Conservation (phyloP, 2,113 vertebrate species). For the Neodon shergylaensis region DNA sequence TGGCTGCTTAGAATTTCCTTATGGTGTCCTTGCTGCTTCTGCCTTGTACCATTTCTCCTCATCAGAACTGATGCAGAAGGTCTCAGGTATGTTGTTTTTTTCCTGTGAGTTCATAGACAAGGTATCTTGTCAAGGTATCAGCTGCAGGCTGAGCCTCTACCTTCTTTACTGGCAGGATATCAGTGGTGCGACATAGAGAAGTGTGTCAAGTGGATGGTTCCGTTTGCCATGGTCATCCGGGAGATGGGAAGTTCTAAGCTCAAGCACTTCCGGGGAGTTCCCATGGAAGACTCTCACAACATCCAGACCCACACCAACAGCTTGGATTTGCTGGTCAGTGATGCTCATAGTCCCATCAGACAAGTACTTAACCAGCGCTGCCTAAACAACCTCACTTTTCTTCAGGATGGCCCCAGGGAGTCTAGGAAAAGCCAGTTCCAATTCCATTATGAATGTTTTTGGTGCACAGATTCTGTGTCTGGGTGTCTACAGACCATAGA, state of each 20-base stretch:
- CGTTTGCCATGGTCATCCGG: conserved; percentile 93
- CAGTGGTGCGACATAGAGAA: conserved; percentile 91
- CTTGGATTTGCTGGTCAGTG: conserved; percentile 94
- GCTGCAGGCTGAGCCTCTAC: not conserved
- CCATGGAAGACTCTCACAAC: conserved; percentile 93
- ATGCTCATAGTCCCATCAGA: not conserved
- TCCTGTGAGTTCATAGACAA: too few relatives aligned
- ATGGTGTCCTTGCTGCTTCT: conserved; percentile 93
- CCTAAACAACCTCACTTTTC: not conserved
- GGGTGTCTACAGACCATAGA: not conserved
- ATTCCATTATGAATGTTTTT: not conserved
- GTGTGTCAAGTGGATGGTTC: conserved; percentile 97
- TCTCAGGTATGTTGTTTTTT: conserved; percentile 89
- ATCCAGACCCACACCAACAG: conserved; percentile 94
- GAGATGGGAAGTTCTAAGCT: conserved; percentile 89
- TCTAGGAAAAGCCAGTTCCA: not conserved
- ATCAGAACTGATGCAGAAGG: conserved; percentile 92
- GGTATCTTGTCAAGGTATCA: too few relatives aligned
- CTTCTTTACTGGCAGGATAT: conserved; percentile 86
- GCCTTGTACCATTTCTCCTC: conserved; percentile 98
- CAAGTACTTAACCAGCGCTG: not conserved
- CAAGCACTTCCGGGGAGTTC: conserved; percentile 91
- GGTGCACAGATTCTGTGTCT: not conserved
- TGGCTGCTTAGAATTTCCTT: conserved; percentile 92
- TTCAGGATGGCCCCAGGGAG: not conserved